Conservation (phyloP, 2,797 vertebrate species). For the Siniperca scherzeri region DNA sequence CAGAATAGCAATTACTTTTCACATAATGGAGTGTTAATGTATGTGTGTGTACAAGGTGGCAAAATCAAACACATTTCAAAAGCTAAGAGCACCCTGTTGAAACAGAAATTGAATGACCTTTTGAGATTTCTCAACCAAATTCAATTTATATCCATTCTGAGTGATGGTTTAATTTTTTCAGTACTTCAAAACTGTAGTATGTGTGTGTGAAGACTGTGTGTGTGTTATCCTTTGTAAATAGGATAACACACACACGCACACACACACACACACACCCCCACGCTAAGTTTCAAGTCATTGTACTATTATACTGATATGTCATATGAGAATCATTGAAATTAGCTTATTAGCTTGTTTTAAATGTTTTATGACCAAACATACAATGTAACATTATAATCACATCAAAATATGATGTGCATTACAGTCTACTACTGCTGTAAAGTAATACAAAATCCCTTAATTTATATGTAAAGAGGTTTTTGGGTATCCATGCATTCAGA, state of each 20-base stretch:
- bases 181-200: background rate
- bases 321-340: background rate
- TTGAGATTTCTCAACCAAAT: background rate
- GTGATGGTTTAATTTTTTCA: background rate
- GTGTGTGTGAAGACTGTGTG: background rate
- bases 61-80: slow-evolving; percentile 4
- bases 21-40: background rate
- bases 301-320: background rate
- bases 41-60: background rate
- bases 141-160: background rate
- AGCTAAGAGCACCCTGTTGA: background rate
- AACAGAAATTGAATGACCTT: background rate
- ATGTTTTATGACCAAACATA: background rate
- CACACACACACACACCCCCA: no score
- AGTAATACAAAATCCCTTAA: background rate
- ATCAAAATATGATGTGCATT: background rate
- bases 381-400: background rate
- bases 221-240: background rate
- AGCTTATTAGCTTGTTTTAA: background rate
- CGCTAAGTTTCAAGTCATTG: background rate
- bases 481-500: slow-evolving; percentile 19
- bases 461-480: slow-evolving; percentile 15
- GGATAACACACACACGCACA: no score
- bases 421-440: background rate
- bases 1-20: slow-evolving; percentile 28